Base-by-base conservation (phyloP, 35 echinoderm and acorn worm species). In the Apostichopus japonicus region DNA sequence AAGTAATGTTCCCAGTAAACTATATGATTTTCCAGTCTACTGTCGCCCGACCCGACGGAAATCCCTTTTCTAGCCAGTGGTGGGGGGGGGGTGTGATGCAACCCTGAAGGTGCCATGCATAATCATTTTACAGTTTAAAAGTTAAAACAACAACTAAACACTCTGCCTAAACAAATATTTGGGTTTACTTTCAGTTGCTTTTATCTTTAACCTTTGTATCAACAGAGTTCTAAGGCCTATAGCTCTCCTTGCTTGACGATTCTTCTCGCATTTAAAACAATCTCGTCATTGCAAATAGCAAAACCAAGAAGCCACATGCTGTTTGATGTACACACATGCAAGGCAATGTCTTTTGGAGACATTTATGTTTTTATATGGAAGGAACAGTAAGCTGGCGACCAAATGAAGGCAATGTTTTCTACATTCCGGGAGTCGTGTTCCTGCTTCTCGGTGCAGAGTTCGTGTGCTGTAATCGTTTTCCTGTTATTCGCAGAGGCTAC, bases 91-190 rank as follows among this genome's bases (percentile, higher is more conserved):
- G 0, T 33, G 1, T 0, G 27, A n/a, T 33, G 33, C 33, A 44
- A 44, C 67, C 67, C 67, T 72, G 67, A 72, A 72, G 67, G 67
- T 6, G 67, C 67, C 67, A 72, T 5, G 67, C 67, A 72, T 72
- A 72, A 72, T 72, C 67, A 72, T 72, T 72, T 72, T 72, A 72
- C 67, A 6, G 67, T 72, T 72, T 72, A 72, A 72, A 72, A 72
- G 67, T 72, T 72, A 72, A 72, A 72, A 72, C 67, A 72, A 72
- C 67, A 72, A 72, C 67, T 72, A 72, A 72, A 72, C 67, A 72
- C 67, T 72, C 67, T 72, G 33, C 33, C 33, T 44, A 44, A 44
- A 44, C 33, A 44, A 44, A 44, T 44, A 44, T 44, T 44, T 44
- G 33, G 33, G 2, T 44, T 44, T 44, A 67, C 11, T 67, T 67